Evolutionary conservation across 2,888 invertebrate species (phyloP).

Genomic region (Parapristionchus giblindavisi): DNA sequence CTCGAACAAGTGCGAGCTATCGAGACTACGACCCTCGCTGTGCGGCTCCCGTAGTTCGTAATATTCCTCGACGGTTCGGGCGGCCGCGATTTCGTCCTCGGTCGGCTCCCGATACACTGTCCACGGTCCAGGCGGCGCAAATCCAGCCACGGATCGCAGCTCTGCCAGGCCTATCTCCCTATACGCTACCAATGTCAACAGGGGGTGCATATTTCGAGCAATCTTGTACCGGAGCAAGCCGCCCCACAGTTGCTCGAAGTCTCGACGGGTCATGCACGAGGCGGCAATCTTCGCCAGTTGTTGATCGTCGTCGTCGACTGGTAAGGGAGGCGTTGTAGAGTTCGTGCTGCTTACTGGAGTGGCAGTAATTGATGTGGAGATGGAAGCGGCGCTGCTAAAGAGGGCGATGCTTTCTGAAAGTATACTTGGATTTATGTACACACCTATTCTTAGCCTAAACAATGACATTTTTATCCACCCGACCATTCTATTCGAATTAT

Average conservation of each 20-base stretch:
- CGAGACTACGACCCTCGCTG: neutral
- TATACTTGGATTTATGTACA: no score
- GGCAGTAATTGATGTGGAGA: neutral
- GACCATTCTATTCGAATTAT: neutral
- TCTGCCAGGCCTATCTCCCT: conserved; percentile 4
- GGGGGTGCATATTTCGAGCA: neutral
- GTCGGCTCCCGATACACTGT: neutral
- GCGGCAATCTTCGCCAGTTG: conserved; percentile 8
- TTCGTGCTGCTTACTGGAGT: no score
- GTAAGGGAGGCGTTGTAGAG: neutral
- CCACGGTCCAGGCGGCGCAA: conserved; percentile 11
- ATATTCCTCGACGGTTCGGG: conserved; percentile 2
- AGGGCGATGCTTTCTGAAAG: no score
- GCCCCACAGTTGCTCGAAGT: conserved; percentile 11
- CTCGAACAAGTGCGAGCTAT: neutral
- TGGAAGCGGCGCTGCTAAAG: neutral
- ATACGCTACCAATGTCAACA: no score
- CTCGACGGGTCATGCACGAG: neutral
- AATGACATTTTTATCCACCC: no score
- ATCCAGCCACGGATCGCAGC: neutral
- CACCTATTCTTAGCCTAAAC: no score
- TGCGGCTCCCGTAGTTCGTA: conserved; percentile 15
- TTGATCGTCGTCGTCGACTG: neutral
- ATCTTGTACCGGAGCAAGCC: neutral
- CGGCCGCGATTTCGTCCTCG: conserved; percentile 16